Conservation (phyloP, 1,140 invertebrate species). For the Pseudomyrmex flavicornis region DNA sequence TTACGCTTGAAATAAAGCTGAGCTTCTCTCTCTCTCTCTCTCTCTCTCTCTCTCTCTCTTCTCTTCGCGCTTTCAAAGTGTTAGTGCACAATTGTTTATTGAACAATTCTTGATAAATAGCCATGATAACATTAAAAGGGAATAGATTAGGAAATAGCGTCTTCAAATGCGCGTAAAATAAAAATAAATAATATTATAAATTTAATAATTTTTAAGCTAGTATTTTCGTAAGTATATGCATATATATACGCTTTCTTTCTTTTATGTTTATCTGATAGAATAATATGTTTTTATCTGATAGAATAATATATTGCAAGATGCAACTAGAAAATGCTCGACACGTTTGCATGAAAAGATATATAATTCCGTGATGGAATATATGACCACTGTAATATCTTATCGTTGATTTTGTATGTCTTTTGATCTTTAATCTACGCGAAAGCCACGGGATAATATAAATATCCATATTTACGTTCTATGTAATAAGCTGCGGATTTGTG, state of each 20-base stretch:
- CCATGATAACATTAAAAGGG: constrained; percentile 1
- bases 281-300: background rate
- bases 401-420: constrained; percentile 12
- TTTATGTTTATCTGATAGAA: background rate
- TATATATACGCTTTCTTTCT: background rate
- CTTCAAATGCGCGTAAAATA: too few species aligned
- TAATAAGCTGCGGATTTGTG: constrained; percentile 40
- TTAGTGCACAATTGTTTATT: constrained; percentile 15
- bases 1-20: constrained; percentile 45
- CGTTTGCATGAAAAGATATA: background rate
- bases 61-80: background rate
- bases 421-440: constrained; percentile 31
- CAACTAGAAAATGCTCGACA: background rate
- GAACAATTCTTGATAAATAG: constrained; percentile 23
- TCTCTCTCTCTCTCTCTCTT: background rate
- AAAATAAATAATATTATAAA: background rate
- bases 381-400: background rate
- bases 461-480: constrained; percentile 18
- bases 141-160: too few species aligned
- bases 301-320: background rate
- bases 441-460: background rate
- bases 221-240: too few species aligned
- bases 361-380: background rate
- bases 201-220: background rate
- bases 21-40: background rate